Percentiles rank a stretch among this genome's conserved stretches.
Conservation (phyloP, 1,140 invertebrate species). For the Microplitis mediator region DNA sequence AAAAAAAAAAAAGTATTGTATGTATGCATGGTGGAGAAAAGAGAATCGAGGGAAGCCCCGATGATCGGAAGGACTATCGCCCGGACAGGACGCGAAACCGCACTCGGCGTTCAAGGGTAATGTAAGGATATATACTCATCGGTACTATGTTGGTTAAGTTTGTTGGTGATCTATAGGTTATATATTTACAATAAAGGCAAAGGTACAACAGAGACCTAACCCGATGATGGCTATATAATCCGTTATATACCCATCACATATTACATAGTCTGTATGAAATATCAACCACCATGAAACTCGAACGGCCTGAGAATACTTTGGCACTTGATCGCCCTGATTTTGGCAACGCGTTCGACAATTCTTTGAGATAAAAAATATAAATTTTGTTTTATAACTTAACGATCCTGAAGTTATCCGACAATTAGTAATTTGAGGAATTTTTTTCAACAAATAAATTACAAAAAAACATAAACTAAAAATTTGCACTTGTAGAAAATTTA, state of each 20-base stretch:
- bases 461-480: too few species aligned
- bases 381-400: too few species aligned
- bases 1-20: too few species aligned
- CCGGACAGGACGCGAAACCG: conserved; percentile 61
- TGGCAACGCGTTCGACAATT: neutral
- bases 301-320: conserved; percentile 60
- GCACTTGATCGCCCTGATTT: conserved; percentile 14
- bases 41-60: neutral
- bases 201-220: conserved; percentile 32
- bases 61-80: conserved; percentile 4
- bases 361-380: too few species aligned
- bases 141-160: neutral
- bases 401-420: too few species aligned
- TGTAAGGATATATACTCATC: conserved; percentile 16
- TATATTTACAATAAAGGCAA: conserved; percentile 12
- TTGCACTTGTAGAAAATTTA: too few species aligned
- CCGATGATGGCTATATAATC: conserved; percentile 32
- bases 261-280: conserved; percentile 59
- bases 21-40: too few species aligned
- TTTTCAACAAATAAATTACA: too few species aligned
- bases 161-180: conserved; percentile 49
- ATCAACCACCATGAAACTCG: conserved; percentile 63
- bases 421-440: too few species aligned
- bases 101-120: conserved; percentile 49
- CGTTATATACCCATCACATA: conserved; percentile 27